Evolutionary conservation across 2,113 vertebrate species (phyloP).

Genomic region (Pogonocichla stellata): DNA sequence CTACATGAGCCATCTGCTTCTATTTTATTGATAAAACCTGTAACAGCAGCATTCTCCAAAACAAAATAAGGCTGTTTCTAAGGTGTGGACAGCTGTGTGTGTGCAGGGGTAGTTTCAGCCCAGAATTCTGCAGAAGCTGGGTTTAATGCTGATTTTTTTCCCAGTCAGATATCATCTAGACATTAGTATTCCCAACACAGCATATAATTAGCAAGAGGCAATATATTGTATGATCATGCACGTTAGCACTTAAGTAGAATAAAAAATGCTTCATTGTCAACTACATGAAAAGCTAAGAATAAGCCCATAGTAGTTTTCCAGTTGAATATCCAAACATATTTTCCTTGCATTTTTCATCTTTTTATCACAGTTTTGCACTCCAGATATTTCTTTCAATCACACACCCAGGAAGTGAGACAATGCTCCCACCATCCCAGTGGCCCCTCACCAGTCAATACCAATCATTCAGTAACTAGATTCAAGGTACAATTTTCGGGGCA

Average conservation of each 20-base stretch:
- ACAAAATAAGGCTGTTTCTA: constrained; percentile 61
- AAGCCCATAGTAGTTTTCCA: constrained; percentile 23
- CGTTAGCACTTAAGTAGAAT: constrained; percentile 72
- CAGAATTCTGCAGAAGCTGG: constrained; percentile 61
- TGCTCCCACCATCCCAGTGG: background rate
- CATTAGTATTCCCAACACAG: constrained; percentile 52
- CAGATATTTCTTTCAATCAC: background rate
- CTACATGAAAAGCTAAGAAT: constrained; percentile 42
- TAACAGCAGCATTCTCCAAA: constrained; percentile 23
- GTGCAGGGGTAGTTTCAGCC: background rate
- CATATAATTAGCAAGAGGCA: constrained; percentile 73
- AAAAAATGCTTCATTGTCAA: constrained; percentile 62
- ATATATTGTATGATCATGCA: constrained; percentile 74
- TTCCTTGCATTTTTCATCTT: background rate
- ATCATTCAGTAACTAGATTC: background rate
- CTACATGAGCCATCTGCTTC: constrained; percentile 72
- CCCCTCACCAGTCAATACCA: background rate
- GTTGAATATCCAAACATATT: constrained; percentile 45
- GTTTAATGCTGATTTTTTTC: background rate
- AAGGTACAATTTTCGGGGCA: constrained; percentile 1
- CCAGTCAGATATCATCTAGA: constrained; percentile 26
- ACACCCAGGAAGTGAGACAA: background rate
- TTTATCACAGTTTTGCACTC: constrained; percentile 28
- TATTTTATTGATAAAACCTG: constrained; percentile 73
- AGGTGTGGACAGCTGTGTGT: constrained; percentile 33